phyloP scores from a whole-genome alignment of 2,888 invertebrate species.

The Catonia carolina region DNA sequence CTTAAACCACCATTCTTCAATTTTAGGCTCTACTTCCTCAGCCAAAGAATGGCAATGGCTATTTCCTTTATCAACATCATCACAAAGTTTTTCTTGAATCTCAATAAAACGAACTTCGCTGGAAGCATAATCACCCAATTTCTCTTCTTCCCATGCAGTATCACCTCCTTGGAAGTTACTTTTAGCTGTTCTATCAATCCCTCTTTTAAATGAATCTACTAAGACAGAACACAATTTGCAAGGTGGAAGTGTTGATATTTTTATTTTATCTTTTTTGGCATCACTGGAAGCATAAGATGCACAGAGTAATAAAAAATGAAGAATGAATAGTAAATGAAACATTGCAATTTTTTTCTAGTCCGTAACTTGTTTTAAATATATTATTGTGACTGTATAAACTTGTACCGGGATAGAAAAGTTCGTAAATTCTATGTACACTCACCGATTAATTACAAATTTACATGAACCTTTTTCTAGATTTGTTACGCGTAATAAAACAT shows the following conservation, averaged over 20 bases:
- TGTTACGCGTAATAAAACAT: no score
- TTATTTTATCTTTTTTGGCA: conserved; percentile 37
- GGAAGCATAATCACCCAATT: conserved; percentile 69
- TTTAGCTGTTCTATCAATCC: conserved; percentile 71
- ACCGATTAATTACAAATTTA: no score
- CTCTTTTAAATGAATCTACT: conserved; percentile 70
- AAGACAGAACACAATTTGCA: conserved; percentile 72
- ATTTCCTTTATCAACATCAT: conserved; percentile 62
- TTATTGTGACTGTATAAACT: no score
- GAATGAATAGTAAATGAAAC: no score
- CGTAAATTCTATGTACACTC: no score
- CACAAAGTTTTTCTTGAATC: conserved; percentile 81
- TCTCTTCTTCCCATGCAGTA: conserved; percentile 88
- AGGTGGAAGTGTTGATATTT: conserved; percentile 56
- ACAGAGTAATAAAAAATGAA: no score
- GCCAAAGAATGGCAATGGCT: conserved; percentile 71
- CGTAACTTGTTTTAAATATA: no score
- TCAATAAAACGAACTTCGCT: conserved; percentile 88
- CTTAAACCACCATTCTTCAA: conserved; percentile 87
- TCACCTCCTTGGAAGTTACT: conserved; percentile 91
- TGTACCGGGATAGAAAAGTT: no score
- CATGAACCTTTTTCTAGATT: no score
- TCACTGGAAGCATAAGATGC: no score
- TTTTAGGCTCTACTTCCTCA: conserved; percentile 69
- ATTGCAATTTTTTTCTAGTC: no score